A percentile compares a stretch with the other conserved stretches of the same genome.
phyloP scores from a whole-genome alignment of 2,113 vertebrate species.

The Oxyura jamaicensis region DNA sequence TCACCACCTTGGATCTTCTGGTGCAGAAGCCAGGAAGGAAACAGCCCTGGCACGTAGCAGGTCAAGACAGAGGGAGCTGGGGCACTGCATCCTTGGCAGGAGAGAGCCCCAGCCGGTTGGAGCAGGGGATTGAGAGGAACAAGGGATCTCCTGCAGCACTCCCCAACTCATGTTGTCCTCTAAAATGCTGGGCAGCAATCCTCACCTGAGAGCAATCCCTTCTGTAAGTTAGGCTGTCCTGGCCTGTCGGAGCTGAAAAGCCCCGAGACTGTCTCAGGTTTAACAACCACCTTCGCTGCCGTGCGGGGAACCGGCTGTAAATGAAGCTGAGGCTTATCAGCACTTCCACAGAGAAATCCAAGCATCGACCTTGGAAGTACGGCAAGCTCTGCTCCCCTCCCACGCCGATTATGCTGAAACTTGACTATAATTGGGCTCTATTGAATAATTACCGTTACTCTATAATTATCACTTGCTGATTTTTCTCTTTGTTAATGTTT shows the following conservation, averaged over 20 bases:
- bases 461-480: conserved; percentile 14
- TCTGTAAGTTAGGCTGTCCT: not conserved
- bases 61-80: not conserved
- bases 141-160: not conserved
- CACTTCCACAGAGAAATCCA: not conserved
- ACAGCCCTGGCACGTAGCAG: rapidly evolving
- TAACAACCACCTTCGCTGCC: not conserved
- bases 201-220: not conserved
- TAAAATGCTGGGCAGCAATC: rapidly evolving
- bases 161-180: rapidly evolving
- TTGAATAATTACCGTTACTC: not conserved
- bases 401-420: not conserved
- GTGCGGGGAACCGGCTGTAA: not conserved
- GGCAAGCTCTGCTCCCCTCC: not conserved
- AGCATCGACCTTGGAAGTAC: not conserved
- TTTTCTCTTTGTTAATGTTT: not conserved
- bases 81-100: too few relatives aligned
- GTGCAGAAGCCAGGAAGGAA: not conserved
- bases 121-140: not conserved
- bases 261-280: rapidly evolving
- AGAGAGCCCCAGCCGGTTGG: not conserved
- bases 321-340: rapidly evolving
- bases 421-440: not conserved
- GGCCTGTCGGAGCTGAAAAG: not conserved
- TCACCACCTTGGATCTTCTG: not conserved